Percentiles rank a stretch among this genome's conserved stretches.
Conservation (phyloP, 2,888 invertebrate genomes). For the Trachelus stipa region DNA sequence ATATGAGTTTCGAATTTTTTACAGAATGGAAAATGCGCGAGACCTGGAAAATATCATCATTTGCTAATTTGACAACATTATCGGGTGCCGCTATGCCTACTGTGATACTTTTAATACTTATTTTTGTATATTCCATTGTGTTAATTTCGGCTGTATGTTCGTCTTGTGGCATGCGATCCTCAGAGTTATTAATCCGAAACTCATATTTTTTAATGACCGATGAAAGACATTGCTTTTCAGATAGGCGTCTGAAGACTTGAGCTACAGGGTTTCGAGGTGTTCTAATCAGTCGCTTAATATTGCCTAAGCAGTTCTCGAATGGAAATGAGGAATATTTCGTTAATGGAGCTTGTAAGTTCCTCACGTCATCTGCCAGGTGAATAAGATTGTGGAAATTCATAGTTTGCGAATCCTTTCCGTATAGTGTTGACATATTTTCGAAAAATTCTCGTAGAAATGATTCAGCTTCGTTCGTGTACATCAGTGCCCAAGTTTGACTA, state of each 20-base stretch:
- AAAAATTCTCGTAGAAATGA: slow-evolving; percentile 23
- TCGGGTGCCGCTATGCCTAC: slow-evolving; percentile 20
- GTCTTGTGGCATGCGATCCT: neutral
- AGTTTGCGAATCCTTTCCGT: slow-evolving; percentile 23
- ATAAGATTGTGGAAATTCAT: slow-evolving; percentile 29
- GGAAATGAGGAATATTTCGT: slow-evolving; percentile 26
- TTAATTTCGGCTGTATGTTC: slow-evolving; percentile 1
- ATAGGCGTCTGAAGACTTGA: slow-evolving; percentile 16
- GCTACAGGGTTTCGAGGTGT: slow-evolving; percentile 18
- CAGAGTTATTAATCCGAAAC: neutral
- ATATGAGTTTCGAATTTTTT: slow-evolving; percentile 1
- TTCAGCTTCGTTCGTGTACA: too few relatives aligned
- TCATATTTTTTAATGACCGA: slow-evolving; percentile 17
- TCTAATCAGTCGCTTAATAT: slow-evolving; percentile 16
- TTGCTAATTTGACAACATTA: slow-evolving; percentile 22
- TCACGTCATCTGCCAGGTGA: slow-evolving; percentile 30
- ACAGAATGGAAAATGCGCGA: slow-evolving; percentile 14
- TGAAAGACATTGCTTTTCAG: slow-evolving; percentile 13
- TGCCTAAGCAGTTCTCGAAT: slow-evolving; percentile 16
- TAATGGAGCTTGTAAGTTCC: slow-evolving; percentile 26
- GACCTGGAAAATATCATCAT: slow-evolving; percentile 15
- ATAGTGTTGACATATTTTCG: slow-evolving; percentile 18
- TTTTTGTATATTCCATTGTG: slow-evolving; percentile 13
- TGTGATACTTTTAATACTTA: slow-evolving; percentile 19
- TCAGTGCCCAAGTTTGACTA: slow-evolving; percentile 8